A percentile compares a stretch with the other conserved stretches of the same genome.
Evolutionary conservation across 2,888 invertebrate genomes (phyloP).

Genomic region (Bhutanitis thaidina): DNA sequence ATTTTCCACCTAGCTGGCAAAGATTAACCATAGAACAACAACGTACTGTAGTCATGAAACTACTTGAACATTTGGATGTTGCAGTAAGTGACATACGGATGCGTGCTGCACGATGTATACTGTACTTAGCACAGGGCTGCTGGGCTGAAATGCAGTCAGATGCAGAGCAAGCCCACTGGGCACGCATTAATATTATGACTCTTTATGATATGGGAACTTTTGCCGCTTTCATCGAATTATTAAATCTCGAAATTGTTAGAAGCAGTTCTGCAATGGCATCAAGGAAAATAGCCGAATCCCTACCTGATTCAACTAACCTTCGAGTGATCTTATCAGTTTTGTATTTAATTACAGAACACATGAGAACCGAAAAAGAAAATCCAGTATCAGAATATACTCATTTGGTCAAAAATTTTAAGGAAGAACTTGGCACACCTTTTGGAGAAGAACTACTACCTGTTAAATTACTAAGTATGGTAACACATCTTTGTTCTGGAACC

Average conservation of each 20-base stretch:
- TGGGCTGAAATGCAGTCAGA: constrained; percentile 97
- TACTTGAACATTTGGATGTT: constrained; percentile 95
- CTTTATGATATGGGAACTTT: constrained; percentile 95
- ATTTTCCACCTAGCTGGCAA: constrained; percentile 91
- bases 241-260: constrained; percentile 96
- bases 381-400: constrained; percentile 70
- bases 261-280: constrained; percentile 70
- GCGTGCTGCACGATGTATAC: constrained; percentile 93
- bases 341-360: constrained; percentile 97
- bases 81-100: constrained; percentile 90
- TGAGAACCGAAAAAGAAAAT: constrained; percentile 85
- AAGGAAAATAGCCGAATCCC: constrained; percentile 68
- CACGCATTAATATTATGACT: constrained; percentile 90
- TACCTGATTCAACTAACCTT: constrained; percentile 93
- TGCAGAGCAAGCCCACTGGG: constrained; percentile 92
- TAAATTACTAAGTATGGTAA: constrained; percentile 96
- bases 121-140: constrained; percentile 97
- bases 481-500: constrained; percentile 96
- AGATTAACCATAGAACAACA: constrained; percentile 84
- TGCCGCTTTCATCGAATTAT: constrained; percentile 92
- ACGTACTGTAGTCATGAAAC: constrained; percentile 88
- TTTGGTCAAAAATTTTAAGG: constrained; percentile 79
- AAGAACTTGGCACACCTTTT: constrained; percentile 78
- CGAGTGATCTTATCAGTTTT: constrained; percentile 95
- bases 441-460: constrained; percentile 93